Evolutionary conservation across 1,140 invertebrate genomes (phyloP).

Genomic region (Calosoma granatense): DNA sequence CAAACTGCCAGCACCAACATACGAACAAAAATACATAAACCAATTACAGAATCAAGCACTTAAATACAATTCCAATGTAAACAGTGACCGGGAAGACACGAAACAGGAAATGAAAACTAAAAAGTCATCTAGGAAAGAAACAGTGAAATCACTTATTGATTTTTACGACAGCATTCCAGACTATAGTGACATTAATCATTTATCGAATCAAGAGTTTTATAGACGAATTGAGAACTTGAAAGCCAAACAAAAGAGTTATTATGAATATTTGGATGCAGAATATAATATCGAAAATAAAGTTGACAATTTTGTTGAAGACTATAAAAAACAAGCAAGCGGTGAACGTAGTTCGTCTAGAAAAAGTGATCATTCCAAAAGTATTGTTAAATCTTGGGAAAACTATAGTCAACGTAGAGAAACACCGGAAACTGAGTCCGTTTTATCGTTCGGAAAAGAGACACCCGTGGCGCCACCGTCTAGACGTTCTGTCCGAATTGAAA

Average conservation of each 20-base stretch:
- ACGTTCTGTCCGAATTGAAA: slow-evolving; percentile 32
- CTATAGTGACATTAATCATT: slow-evolving; percentile 55
- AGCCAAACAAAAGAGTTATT: slow-evolving; percentile 48
- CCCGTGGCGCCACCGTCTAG: slow-evolving; percentile 27
- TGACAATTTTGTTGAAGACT: slow-evolving; percentile 26
- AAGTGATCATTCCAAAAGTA: background rate
- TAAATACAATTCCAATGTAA: slow-evolving; percentile 20
- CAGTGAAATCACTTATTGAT: slow-evolving; percentile 46
- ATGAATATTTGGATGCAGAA: slow-evolving; percentile 41
- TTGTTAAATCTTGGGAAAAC: background rate
- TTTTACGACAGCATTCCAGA: slow-evolving; percentile 60
- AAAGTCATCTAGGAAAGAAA: slow-evolving; percentile 19
- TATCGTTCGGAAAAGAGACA: slow-evolving; percentile 24
- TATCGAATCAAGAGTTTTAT: slow-evolving; percentile 56
- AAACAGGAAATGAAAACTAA: slow-evolving; percentile 25
- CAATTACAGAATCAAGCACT: slow-evolving; percentile 27
- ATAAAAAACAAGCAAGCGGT: slow-evolving; percentile 25
- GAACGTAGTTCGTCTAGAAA: background rate
- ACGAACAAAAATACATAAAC: slow-evolving; percentile 44
- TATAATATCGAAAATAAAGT: slow-evolving; percentile 34
- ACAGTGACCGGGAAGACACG: slow-evolving; percentile 17
- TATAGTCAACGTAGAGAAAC: background rate
- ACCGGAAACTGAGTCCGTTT: slow-evolving; percentile 20
- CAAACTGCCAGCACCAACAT: slow-evolving; percentile 49
- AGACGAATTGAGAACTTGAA: slow-evolving; percentile 50